Base-by-base conservation (phyloP, 2,888 invertebrate species). In the Pristionchus fissidentatus region DNA sequence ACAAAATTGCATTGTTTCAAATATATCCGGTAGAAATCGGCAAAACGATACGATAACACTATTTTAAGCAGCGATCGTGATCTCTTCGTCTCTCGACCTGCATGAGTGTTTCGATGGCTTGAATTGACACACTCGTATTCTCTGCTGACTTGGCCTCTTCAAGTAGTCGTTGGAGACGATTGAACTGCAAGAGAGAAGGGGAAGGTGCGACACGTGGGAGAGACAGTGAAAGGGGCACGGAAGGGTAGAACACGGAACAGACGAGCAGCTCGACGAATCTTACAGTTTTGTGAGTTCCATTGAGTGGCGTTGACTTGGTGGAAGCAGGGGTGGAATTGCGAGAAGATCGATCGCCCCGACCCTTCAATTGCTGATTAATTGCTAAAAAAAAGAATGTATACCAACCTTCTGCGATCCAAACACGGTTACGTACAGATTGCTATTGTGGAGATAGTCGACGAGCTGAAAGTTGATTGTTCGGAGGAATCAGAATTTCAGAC, bases 361-460 rank as follows among this genome's bases (percentile, higher is more conserved):
- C 60, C 80, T 80, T 19, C 15, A 32, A 0, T 19, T 32, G 8
- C 13, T 8, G 22, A 0, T 19, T 7, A 73, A 22, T 35, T 26
- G 22, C 13, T 35, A 15, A 35, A 26, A 38, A 43, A n/a, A 19
- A 41, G 29, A 49, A 5, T 7, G 78, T 38, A 8, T 43, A 26
- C n/a, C 46, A 5, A 60, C 85, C 38, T 83, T 79, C 52, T 94
- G 94, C 85, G 93, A 93, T 19, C 94, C 94, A 93, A 93, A 93
- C 29, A 94, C 92, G 85, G 93, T 93, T 26, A 94, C 92, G 86
- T 93, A 92, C 77, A 94, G 90, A 82, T 92, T 93, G 13, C 93
- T 92, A 43, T 93, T 92, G 81, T 92, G 92, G 84, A 94, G 90
- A 88, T 93, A 94, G 32, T 93, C 93, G 8, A 94, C 90, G 32